Evolutionary conservation across 2,888 invertebrate genomes (phyloP), one percentile per base, ranked within the genome.

Genomic region (Sylvicola cinctus): DNA sequence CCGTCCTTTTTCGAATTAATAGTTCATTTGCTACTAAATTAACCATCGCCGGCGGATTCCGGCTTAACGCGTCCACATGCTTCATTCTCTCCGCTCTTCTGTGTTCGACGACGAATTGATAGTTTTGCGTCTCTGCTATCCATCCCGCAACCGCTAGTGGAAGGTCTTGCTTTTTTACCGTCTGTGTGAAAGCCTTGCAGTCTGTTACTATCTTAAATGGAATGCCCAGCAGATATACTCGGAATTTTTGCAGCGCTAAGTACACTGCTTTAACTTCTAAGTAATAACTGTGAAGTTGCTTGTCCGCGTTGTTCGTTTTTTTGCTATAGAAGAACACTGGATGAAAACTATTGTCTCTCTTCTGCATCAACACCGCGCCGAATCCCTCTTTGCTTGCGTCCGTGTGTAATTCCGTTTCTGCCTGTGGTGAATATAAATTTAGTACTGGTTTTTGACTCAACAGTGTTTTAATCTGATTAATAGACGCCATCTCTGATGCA

Each of bases 251-350:
- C 2, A 49, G n/a, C n/a, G n/a, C n/a, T n/a, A n/a, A n/a, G n/a
- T n/a, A n/a, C n/a, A 50, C 48, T 0, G 50, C 50, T 2, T 53
- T 34, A 0, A 49, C 49, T 35, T 52, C 45, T 0, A 52, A 39
- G 27, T 51, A 48, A 36, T 50, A 52, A 29, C 45, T 46, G 31
- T 48, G 45, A 34, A 44, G 49, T 3, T 40, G 29, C 5, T 40
- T 36, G 34, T 46, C 49, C 10, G 45, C 45, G 2, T 23, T 32
- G 26, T 39, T 40, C 0, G 47, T 47, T 3, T 45, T 44, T 11
- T 44, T 33, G 27, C 49, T 49, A 31, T 39, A 47, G 32, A 45
- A 48, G 13, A 23, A 27, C 5, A 51, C 45, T 2, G 49, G 49
- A 5, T 45, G 43, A 1, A 44, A 32, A 14, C 38, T 36, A 5